A percentile compares a stretch with the other conserved stretches of the same genome.
phyloP scores from a whole-genome alignment of 2,888 invertebrate genomes.

The Cantharis rufa region DNA sequence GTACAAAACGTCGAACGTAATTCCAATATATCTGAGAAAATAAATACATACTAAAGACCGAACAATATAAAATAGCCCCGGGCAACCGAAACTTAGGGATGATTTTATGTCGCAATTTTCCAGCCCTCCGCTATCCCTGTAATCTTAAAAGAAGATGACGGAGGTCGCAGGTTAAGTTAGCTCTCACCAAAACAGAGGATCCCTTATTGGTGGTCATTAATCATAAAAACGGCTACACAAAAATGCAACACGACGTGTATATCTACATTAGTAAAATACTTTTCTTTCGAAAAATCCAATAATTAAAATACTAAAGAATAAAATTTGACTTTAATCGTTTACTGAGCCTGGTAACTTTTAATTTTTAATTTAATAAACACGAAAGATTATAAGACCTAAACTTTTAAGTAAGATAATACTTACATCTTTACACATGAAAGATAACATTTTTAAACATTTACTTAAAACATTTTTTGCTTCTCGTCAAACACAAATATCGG shows the following conservation, averaged over 20 bases:
- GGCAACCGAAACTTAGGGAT: slow-evolving; percentile 43
- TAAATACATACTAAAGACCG: slow-evolving; percentile 48
- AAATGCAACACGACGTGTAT: not conserved
- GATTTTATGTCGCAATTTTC: slow-evolving; percentile 57
- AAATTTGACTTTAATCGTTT: no score
- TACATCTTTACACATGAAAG: not conserved
- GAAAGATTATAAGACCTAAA: not conserved
- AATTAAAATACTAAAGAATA: no score
- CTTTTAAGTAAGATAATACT: not conserved
- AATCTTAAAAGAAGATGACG: slow-evolving; percentile 50
- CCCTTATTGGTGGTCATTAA: slow-evolving; percentile 24
- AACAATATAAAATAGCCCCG: slow-evolving; percentile 44
- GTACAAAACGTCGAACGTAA: slow-evolving; percentile 32
- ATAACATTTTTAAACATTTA: slow-evolving; percentile 25
- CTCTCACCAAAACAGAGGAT: slow-evolving; percentile 22
- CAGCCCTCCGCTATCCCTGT: slow-evolving; percentile 50
- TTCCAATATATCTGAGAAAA: slow-evolving; percentile 49
- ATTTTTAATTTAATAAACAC: no score
- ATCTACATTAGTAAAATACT: not conserved
- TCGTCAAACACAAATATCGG: slow-evolving; percentile 33
- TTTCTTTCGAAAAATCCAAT: not conserved
- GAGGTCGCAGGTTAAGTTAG: slow-evolving; percentile 52
- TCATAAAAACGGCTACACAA: slow-evolving; percentile 11
- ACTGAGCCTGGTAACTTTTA: no score
- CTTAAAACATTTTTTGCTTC: slow-evolving; percentile 21